A percentile compares a stretch with the other conserved stretches of the same genome.
Conservation (phyloP, 2,797 vertebrate genomes). For the Tangara arthus region DNA sequence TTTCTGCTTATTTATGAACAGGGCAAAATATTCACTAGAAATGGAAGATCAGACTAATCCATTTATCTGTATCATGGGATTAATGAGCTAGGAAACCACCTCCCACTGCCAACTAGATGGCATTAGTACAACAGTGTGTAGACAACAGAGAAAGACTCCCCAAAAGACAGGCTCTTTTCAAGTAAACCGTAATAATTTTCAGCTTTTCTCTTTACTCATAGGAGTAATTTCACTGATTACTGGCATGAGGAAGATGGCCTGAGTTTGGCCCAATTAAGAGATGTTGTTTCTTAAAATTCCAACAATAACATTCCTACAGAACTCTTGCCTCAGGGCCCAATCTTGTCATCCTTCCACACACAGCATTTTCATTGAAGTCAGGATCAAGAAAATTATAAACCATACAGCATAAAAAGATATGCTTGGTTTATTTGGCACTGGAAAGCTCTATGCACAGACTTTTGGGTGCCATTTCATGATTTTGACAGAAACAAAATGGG, state of each 20-base stretch:
- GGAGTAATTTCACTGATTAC: not conserved
- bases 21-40: not conserved
- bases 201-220: not conserved
- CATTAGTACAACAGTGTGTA: not conserved
- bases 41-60: not conserved
- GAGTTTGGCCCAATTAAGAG: constrained; percentile 34
- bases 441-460: not conserved
- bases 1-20: not conserved
- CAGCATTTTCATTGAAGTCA: constrained; percentile 67
- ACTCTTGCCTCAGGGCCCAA: constrained; percentile 55
- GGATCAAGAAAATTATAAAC: constrained; percentile 70
- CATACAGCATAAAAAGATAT: constrained; percentile 54
- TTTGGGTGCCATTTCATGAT: constrained; percentile 17
- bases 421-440: constrained; percentile 54
- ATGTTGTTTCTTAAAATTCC: constrained; percentile 48
- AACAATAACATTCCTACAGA: constrained; percentile 58
- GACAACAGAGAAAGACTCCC: not conserved
- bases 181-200: not conserved
- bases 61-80: not conserved
- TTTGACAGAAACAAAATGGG: not conserved
- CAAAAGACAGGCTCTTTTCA: not conserved
- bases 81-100: not conserved
- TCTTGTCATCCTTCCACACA: constrained; percentile 69
- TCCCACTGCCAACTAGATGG: not conserved
- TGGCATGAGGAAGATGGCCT: not conserved